Evolutionary conservation across 2,113 vertebrate genomes (phyloP).

Genomic region (Astur gentilis): DNA sequence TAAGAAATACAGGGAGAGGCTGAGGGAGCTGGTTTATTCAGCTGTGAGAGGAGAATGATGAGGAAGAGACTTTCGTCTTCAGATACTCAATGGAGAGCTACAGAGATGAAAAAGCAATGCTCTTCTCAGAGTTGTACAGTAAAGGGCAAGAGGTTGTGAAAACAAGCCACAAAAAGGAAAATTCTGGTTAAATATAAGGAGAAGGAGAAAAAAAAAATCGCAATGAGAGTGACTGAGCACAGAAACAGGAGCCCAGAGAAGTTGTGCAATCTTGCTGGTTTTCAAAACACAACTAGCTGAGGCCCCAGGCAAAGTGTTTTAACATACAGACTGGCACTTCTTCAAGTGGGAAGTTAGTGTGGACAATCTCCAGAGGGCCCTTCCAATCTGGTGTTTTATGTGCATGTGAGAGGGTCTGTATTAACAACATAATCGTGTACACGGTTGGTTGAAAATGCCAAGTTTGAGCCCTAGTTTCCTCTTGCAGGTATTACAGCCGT

Average conservation of each 20-base stretch:
- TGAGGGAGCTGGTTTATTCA: background rate
- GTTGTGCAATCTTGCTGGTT: background rate
- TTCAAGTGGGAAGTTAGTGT: background rate
- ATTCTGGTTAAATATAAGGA: background rate
- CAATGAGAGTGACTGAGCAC: background rate
- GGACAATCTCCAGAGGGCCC: background rate
- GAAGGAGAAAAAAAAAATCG: background rate
- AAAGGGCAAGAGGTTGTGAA: background rate
- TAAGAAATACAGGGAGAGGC: background rate
- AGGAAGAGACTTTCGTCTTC: background rate
- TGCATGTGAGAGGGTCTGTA: background rate
- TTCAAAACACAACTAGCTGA: background rate
- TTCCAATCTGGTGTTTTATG: background rate
- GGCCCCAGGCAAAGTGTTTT: background rate
- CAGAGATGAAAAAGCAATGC: background rate
- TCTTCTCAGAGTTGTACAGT: background rate
- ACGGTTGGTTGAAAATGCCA: rapidly evolving
- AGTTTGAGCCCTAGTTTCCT: background rate
- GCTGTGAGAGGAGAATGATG: background rate
- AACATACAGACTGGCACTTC: rapidly evolving
- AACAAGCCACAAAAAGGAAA: background rate
- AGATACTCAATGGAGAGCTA: background rate
- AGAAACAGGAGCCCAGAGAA: background rate
- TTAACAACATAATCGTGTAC: background rate
- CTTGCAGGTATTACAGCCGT: background rate